Percentiles rank a stretch among this genome's conserved stretches.
Evolutionary conservation across 2,888 invertebrate genomes (phyloP).

Genomic region (Lycaena phlaeas): DNA sequence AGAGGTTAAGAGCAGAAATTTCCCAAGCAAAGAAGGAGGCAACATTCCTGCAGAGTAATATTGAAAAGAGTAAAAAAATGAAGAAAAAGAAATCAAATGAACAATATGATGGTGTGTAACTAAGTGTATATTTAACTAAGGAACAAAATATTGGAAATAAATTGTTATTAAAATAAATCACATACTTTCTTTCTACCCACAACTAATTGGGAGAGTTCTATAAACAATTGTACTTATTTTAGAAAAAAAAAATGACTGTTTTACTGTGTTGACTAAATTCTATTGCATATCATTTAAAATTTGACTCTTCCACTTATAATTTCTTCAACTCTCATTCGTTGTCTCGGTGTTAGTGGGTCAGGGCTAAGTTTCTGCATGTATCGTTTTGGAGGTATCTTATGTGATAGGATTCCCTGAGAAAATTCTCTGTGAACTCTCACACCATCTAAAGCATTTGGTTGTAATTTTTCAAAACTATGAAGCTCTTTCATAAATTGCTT

Average conservation of each 20-base stretch:
- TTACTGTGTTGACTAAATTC: too few relatives aligned
- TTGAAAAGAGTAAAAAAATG: slow-evolving; percentile 83
- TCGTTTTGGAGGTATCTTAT: slow-evolving; percentile 54
- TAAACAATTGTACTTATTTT: too few relatives aligned
- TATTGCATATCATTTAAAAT: slow-evolving; percentile 39
- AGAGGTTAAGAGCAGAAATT: slow-evolving; percentile 88
- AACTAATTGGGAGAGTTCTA: too few relatives aligned
- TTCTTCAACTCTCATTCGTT: slow-evolving; percentile 59
- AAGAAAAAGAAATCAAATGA: slow-evolving; percentile 38
- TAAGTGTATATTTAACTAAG: neutral
- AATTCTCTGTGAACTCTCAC: slow-evolving; percentile 77
- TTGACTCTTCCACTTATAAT: slow-evolving; percentile 52
- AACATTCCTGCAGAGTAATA: slow-evolving; percentile 86
- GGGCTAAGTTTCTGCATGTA: slow-evolving; percentile 57
- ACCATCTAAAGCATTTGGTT: slow-evolving; percentile 75
- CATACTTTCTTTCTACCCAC: too few relatives aligned
- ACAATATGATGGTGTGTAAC: slow-evolving; percentile 5
- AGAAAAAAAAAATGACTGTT: too few relatives aligned
- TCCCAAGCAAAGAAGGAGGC: slow-evolving; percentile 93
- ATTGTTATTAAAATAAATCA: too few relatives aligned
- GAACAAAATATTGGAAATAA: neutral
- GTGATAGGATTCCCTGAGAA: slow-evolving; percentile 69
- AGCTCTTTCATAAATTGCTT: slow-evolving; percentile 76
- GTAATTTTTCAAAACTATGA: slow-evolving; percentile 73
- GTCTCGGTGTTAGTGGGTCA: slow-evolving; percentile 45